phyloP scores from a whole-genome alignment of 2,888 invertebrate species.

The Ichneumoninae sp. region DNA sequence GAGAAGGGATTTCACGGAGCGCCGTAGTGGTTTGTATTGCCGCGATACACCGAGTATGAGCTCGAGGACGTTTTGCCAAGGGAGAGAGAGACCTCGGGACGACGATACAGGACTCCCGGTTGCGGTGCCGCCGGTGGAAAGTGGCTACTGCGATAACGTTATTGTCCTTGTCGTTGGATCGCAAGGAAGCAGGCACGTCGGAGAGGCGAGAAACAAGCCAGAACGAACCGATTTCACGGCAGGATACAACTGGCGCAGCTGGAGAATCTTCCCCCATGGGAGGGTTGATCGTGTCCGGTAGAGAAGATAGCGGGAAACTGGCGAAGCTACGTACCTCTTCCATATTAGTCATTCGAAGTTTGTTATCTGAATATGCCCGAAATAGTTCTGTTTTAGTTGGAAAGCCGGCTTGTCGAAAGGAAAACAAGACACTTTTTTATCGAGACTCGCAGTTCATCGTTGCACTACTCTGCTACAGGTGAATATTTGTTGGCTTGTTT shows the following conservation, averaged over 20 bases:
- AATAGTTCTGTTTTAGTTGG: background rate
- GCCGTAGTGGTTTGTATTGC: constrained; percentile 8
- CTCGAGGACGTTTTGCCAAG: constrained; percentile 31
- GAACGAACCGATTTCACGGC: constrained; percentile 47
- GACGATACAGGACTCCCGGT: constrained; percentile 43
- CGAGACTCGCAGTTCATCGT: background rate
- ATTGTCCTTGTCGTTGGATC: constrained; percentile 52
- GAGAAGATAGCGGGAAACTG: constrained; percentile 13
- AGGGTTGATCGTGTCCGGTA: constrained; percentile 49
- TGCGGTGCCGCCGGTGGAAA: constrained; percentile 47
- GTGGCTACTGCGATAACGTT: constrained; percentile 60
- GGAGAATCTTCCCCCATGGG: constrained; percentile 18
- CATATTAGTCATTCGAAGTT: constrained; percentile 22
- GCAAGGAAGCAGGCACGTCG: constrained; percentile 23
- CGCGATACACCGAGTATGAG: constrained; percentile 10
- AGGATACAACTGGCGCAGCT: constrained; percentile 43
- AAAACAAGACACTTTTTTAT: background rate
- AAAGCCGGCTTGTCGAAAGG: background rate
- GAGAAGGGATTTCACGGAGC: constrained; percentile 38
- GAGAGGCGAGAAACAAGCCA: constrained; percentile 42
- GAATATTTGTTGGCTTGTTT: background rate
- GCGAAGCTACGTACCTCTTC: constrained; percentile 24
- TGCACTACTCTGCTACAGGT: background rate
- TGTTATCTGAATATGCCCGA: constrained; percentile 12
- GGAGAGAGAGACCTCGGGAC: background rate